These are phyloP conservation scores for Drosophila kepulauana DNA, from an alignment of 1,140 invertebrate species.

Conservation along the genomic window DNA sequence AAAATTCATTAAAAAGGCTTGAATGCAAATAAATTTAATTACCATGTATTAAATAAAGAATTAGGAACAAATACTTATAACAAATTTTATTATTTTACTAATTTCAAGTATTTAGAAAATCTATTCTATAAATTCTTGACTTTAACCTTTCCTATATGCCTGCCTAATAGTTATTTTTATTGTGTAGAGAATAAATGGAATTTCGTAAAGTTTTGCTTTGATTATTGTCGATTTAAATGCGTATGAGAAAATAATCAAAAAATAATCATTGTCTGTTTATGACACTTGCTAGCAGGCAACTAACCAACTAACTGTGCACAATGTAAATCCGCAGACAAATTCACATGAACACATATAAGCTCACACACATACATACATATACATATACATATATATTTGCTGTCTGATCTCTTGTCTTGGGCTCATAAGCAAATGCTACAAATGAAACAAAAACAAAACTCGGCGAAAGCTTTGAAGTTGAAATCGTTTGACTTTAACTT, in stretches of 20 bases:
- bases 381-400: constrained; percentile 4
- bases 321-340: not conserved
- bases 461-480: constrained; percentile 46
- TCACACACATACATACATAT: not conserved
- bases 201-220: constrained; percentile 8
- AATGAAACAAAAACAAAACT: constrained; percentile 48
- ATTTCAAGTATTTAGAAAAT: too few relatives aligned
- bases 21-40: too few relatives aligned
- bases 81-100: too few relatives aligned
- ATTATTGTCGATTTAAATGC: constrained; percentile 20
- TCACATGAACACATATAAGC: not conserved
- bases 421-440: constrained; percentile 24
- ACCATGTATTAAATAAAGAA: too few relatives aligned
- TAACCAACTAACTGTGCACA: not conserved
- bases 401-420: constrained; percentile 37
- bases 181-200: too few relatives aligned
- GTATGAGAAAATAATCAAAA: constrained; percentile 10
- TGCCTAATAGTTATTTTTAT: too few relatives aligned
- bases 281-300: constrained; percentile 26
- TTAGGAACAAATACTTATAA: too few relatives aligned
- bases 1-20: too few relatives aligned
- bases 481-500: constrained; percentile 46
- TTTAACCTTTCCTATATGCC: too few relatives aligned
- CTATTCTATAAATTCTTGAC: too few relatives aligned
- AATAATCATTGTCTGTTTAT: constrained; percentile 39